A percentile compares a stretch with the other conserved stretches of the same genome.
Conservation (phyloP, 2,888 invertebrate species). For the Polydesmus complanatus region DNA sequence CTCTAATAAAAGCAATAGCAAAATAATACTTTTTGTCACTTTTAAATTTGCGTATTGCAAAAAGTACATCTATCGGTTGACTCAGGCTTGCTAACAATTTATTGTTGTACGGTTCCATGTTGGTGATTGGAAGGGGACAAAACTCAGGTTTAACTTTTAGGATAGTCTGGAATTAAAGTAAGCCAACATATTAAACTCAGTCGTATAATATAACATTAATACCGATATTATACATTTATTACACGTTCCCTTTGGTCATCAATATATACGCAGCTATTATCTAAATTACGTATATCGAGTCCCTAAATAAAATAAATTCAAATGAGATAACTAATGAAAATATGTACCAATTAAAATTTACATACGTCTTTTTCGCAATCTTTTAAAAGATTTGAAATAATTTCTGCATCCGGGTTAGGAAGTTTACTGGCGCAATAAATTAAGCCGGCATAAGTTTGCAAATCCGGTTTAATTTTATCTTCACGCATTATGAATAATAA, state of each 20-base stretch:
- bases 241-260: conserved; percentile 10
- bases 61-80: not conserved
- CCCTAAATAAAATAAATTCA: conserved; percentile 3
- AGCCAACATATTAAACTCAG: too few species aligned
- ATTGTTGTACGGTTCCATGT: not conserved
- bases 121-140: not conserved
- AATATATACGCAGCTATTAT: conserved; percentile 7
- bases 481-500: not conserved
- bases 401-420: not conserved
- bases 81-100: conserved; percentile 5
- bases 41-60: too few species aligned
- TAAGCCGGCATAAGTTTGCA: conserved; percentile 10
- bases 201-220: too few species aligned
- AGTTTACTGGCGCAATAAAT: conserved; percentile 2
- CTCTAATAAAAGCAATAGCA: too few species aligned
- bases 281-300: conserved; percentile 5
- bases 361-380: conserved; percentile 4
- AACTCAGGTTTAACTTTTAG: conserved; percentile 5
- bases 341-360: not conserved
- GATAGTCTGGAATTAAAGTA: conserved; percentile 7
- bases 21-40: not conserved
- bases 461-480: not conserved
- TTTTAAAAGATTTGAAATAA: not conserved
- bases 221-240: conserved; percentile 1
- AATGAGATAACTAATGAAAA: not conserved